These are phyloP conservation scores for Synanthedon vespiformis DNA, from an alignment of 2,888 invertebrate genomes.

Conservation along the genomic window DNA sequence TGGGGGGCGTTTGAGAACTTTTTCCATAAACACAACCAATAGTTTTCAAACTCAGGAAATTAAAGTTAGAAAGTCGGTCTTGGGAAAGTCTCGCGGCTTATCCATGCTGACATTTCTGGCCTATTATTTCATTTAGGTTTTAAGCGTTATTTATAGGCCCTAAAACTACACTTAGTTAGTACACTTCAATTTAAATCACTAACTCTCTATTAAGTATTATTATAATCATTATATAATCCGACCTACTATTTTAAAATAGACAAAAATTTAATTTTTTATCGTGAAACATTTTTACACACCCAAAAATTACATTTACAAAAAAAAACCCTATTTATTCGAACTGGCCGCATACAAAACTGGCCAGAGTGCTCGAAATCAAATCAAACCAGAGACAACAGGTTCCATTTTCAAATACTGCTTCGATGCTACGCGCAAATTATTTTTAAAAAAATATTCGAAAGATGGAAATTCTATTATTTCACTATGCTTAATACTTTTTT, in stretches of 20 bases:
- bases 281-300: constrained; percentile 28
- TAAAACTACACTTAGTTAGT: not conserved
- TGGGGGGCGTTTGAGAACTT: too few relatives aligned
- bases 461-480: constrained; percentile 23
- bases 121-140: not conserved
- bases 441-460: constrained; percentile 45
- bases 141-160: constrained; percentile 1
- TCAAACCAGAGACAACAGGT: not conserved
- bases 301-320: constrained; percentile 40
- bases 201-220: constrained; percentile 13
- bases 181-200: constrained; percentile 3
- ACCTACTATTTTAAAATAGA: constrained; percentile 41
- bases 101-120: not conserved
- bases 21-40: too few relatives aligned
- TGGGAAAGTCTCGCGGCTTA: too few relatives aligned
- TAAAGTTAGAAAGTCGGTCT: too few relatives aligned
- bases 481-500: constrained; percentile 58
- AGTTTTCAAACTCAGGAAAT: too few relatives aligned
- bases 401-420: constrained; percentile 45
- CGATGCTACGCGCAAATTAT: constrained; percentile 59
- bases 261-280: constrained; percentile 13
- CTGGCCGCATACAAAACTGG: constrained; percentile 39
- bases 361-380: constrained; percentile 4
- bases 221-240: constrained; percentile 19
- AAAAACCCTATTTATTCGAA: constrained; percentile 21